These are phyloP conservation scores for Yponomeuta malinellus DNA, from an alignment of 2,888 invertebrate genomes.

Conservation along the genomic window DNA sequence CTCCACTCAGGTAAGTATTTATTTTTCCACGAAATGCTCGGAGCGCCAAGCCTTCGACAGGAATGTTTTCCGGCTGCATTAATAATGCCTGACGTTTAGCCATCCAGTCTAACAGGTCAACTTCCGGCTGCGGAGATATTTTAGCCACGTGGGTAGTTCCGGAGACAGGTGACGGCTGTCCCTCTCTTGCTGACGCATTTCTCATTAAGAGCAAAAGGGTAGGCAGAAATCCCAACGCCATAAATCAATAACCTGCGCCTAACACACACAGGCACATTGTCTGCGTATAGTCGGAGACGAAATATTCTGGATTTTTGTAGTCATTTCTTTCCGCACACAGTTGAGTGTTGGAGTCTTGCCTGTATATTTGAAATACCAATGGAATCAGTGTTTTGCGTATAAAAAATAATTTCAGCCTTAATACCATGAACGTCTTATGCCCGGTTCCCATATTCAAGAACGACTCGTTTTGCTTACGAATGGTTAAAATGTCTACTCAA, in stretches of 20 bases:
- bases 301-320: background rate
- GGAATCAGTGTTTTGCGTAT: too few relatives aligned
- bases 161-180: constrained; percentile 48
- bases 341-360: background rate
- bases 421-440: too few relatives aligned
- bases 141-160: constrained; percentile 51
- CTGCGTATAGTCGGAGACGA: background rate
- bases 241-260: constrained; percentile 69
- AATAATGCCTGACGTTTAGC: constrained; percentile 35
- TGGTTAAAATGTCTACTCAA: too few relatives aligned
- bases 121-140: constrained; percentile 47
- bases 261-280: constrained; percentile 49
- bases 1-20: background rate
- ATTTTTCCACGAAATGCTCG: constrained; percentile 2
- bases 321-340: background rate
- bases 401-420: too few relatives aligned
- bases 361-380: too few relatives aligned
- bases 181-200: constrained; percentile 55
- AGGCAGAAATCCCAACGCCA: constrained; percentile 64
- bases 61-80: constrained; percentile 14
- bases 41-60: background rate
- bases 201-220: constrained; percentile 65
- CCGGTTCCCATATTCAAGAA: too few relatives aligned
- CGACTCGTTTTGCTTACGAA: too few relatives aligned
- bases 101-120: constrained; percentile 39